Evolutionary conservation across 2,113 vertebrate genomes (phyloP), one percentile per base, ranked within the genome.

Genomic region (Pangasianodon hypophthalmus): DNA sequence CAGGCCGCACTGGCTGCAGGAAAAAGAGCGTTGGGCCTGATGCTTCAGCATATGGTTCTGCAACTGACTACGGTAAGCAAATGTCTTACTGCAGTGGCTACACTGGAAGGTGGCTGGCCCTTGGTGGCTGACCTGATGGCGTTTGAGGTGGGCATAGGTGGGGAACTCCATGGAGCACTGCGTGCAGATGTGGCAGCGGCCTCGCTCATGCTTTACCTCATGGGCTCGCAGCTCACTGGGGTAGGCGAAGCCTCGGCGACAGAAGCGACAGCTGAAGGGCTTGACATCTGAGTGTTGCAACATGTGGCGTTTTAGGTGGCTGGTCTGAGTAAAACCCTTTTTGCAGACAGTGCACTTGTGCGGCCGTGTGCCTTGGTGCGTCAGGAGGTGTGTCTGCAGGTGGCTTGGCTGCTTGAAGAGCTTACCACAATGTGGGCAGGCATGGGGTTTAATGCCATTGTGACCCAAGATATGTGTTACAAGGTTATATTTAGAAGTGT

Each of bases 361-460:
- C 0, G 98, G 98, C 92, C 98, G 95, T 0, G 97, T 98, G 92
- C 98, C 98, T 95, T 99, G 98, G 95, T 99, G 98, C 0, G 98
- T 99, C 87, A 99, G 97, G 93, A 99, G 97, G 95, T 99, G 98
- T 6, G 98, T 99, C 96, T 99, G 98, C 93, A 99, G 96, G 95
- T 99, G 98, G 96, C 98, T 99, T 50, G 98, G 98, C 96, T 99
- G 98, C 95, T 99, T 99, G 96, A 99, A 99, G 89, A 99, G 98
- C 94, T 99, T 99, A 90, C 96, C 96, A 94, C 98, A 99, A 96
- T 98, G 98, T 0, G 97, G 96, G 94, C 98, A 99, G 18, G 98
- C 98, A 90, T 99, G 98, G 0, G 98, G 98, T 95, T 99, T 99
- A 94, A 99, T 97, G 94, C 98, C 98, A 0, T 97, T 99, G 94